Evolutionary conservation across 1,140 invertebrate species (phyloP).

Genomic region (Drosophila oshimai): DNA sequence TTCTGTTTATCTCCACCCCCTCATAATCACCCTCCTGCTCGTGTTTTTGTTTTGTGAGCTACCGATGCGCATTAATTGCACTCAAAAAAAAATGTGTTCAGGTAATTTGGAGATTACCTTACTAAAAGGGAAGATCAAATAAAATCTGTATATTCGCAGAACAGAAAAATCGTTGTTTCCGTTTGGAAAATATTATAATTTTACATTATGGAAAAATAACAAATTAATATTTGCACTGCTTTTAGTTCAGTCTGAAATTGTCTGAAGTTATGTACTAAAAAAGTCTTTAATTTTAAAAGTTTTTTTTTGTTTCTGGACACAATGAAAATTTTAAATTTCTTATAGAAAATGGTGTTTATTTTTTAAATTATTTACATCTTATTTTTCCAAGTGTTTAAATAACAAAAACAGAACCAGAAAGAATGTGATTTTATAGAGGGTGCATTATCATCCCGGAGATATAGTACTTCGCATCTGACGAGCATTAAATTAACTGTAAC

Average conservation of each 20-base stretch:
- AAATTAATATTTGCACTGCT: too few species aligned
- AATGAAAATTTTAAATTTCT: background rate
- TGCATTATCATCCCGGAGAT: constrained; percentile 37
- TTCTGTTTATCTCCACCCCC: constrained; percentile 14
- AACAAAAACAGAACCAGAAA: constrained; percentile 5
- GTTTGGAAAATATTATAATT: too few species aligned
- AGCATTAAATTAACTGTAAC: constrained; percentile 81
- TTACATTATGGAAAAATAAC: too few species aligned
- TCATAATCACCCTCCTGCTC: constrained; percentile 20
- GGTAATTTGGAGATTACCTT: background rate
- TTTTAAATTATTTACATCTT: background rate
- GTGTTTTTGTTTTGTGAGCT: constrained; percentile 13
- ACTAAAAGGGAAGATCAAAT: too few species aligned
- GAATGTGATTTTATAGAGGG: constrained; percentile 44
- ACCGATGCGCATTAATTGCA: constrained; percentile 45
- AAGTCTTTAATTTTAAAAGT: too few species aligned
- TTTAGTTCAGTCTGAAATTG: too few species aligned
- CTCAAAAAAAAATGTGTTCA: background rate
- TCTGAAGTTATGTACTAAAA: too few species aligned
- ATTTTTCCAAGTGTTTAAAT: constrained; percentile 3
- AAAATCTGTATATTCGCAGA: too few species aligned
- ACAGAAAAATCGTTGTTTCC: background rate
- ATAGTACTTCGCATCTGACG: constrained; percentile 50
- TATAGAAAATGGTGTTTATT: background rate
- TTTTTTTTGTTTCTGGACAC: too few species aligned